A percentile compares a stretch with the other conserved stretches of the same genome.
phyloP scores from a whole-genome alignment of 2,888 invertebrate species.

The Cerastoderma edule region DNA sequence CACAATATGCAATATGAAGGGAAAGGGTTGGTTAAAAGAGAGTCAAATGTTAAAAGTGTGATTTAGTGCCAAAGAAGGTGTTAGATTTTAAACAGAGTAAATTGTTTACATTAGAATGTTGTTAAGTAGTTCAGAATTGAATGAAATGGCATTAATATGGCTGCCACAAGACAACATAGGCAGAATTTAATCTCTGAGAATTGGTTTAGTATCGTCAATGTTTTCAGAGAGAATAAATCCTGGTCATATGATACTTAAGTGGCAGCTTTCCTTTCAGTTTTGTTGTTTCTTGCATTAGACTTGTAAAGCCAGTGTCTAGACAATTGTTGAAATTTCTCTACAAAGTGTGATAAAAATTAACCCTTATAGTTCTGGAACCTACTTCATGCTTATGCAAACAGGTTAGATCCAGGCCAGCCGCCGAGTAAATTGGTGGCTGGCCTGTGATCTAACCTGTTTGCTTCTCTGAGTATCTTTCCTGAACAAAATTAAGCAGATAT shows the following conservation, averaged over 20 bases:
- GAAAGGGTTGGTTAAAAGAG: too few relatives aligned
- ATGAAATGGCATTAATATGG: slow-evolving; percentile 17
- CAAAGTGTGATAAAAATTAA: too few relatives aligned
- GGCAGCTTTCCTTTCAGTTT: neutral
- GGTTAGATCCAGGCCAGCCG: too few relatives aligned
- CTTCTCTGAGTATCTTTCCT: too few relatives aligned
- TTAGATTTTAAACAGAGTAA: slow-evolving; percentile 29
- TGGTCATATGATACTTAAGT: slow-evolving; percentile 5
- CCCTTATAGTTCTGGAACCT: too few relatives aligned
- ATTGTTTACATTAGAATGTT: slow-evolving; percentile 32
- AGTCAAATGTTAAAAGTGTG: slow-evolving; percentile 29
- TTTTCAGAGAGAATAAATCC: neutral
- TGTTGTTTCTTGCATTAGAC: slow-evolving; percentile 4
- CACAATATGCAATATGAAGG: too few relatives aligned
- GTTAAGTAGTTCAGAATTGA: slow-evolving; percentile 24
- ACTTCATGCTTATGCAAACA: too few relatives aligned
- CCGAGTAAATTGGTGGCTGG: too few relatives aligned
- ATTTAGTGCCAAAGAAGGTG: slow-evolving; percentile 35
- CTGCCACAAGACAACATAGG: slow-evolving; percentile 13
- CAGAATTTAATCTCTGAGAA: slow-evolving; percentile 16
- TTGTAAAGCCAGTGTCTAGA: slow-evolving; percentile 22
- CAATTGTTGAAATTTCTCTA: too few relatives aligned
- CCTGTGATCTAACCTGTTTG: too few relatives aligned
- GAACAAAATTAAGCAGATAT: too few relatives aligned
- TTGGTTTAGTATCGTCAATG: slow-evolving; percentile 23